Base-by-base conservation (phyloP, 2,888 invertebrate species). In the Macaria notata region DNA sequence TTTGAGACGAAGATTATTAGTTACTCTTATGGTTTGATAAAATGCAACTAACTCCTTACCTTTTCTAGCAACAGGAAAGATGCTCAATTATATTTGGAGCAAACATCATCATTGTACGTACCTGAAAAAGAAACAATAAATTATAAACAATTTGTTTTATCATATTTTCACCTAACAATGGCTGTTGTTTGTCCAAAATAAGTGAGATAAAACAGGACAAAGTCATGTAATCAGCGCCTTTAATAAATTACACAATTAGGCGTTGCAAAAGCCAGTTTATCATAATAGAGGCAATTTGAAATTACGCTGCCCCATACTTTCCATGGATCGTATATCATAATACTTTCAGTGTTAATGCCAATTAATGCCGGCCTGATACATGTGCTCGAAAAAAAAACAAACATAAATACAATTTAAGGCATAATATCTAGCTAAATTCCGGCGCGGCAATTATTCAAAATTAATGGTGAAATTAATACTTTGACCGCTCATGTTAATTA, bases 381-480 rank as follows among this genome's bases (percentile, higher is more conserved):
- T 79, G 79, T 81, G 75, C 75, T 75, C 66, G 69, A 19, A 73
- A 76, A 76, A 70, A 77, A 73, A 71, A 73, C 76, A 78, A 78
- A 80, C 84, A 88, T 89, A 88, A 88, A 86, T 83, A 87, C 72
- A 83, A 84, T 86, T 86, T 83, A 83, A 83, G 79, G 74, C 78
- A 77, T 83, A 84, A 84, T 88, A 84, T 85, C 82, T 82, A 78
- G 74, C 79, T 78, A 80, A 88, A 84, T 84, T 86, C 81, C 80
- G 81, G 78, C 79, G 71, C 74, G 73, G 83, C 84, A 88, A 88
- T 91, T 89, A 90, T 76, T 89, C 86, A 84, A 79, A 86, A 86
- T 88, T 90, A 88, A 88, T 88, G 88, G 84, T 78, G 88, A 89
- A 90, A 89, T 88, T 87, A 89, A 91, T 91, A 90, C 87, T 88